phyloP scores from a whole-genome alignment of 1,140 invertebrate genomes.

The Bombus sylvicola region DNA sequence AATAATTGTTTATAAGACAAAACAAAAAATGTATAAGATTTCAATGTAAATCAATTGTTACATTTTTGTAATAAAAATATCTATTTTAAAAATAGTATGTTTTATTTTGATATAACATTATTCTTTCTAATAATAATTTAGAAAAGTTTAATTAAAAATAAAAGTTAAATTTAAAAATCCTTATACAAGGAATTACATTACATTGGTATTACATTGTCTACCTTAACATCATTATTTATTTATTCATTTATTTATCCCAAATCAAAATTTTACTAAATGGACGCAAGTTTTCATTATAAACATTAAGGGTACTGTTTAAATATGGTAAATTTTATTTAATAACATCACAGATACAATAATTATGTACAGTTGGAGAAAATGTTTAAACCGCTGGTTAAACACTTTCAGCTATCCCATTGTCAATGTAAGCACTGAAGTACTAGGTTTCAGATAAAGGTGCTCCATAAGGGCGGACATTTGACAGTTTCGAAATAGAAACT shows the following conservation, averaged over 20 bases:
- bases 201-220: background rate
- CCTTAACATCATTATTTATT: background rate
- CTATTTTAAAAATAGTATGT: background rate
- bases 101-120: background rate
- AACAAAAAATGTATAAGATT: background rate
- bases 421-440: conserved; percentile 77
- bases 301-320: conserved; percentile 68
- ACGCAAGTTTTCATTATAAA: background rate
- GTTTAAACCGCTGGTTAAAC: conserved; percentile 42
- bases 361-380: conserved; percentile 75
- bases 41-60: background rate
- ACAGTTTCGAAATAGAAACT: conserved; percentile 60
- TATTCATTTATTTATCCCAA: background rate
- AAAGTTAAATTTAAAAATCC: background rate
- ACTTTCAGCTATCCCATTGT: conserved; percentile 68
- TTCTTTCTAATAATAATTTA: background rate
- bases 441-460: conserved; percentile 72
- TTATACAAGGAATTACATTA: background rate
- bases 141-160: background rate
- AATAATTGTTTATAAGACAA: background rate
- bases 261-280: background rate
- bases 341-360: conserved; percentile 82
- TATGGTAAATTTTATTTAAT: conserved; percentile 81
- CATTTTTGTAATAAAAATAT: background rate
- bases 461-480: conserved; percentile 67